Percentiles rank a stretch among this genome's conserved stretches.
phyloP scores from a whole-genome alignment of 2,888 invertebrate species.

The Polyommatus icarus region DNA sequence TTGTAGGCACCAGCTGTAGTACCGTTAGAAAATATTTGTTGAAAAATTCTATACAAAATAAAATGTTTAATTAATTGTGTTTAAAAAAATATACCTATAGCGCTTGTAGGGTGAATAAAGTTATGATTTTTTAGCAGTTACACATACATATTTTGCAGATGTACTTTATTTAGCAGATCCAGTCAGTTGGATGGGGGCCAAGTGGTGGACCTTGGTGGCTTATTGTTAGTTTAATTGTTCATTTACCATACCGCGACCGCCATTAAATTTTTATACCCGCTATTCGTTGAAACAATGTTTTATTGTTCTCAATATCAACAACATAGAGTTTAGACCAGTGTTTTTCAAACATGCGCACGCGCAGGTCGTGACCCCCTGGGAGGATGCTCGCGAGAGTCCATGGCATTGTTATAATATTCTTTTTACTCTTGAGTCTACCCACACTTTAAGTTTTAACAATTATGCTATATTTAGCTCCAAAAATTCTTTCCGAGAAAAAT shows the following conservation, averaged over 20 bases:
- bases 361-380: no score
- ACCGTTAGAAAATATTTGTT: no score
- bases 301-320: not conserved
- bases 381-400: no score
- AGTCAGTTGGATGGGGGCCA: not conserved
- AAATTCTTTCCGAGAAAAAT: not conserved
- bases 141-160: conserved; percentile 2
- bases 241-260: not conserved
- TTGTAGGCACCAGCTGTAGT: no score
- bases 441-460: no score
- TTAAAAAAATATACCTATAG: no score
- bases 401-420: no score
- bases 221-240: conserved; percentile 45
- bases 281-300: not conserved
- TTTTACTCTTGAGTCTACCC: no score
- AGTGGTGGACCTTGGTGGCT: conserved; percentile 58
- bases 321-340: not conserved
- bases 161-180: conserved; percentile 13
- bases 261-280: not conserved
- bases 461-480: not conserved
- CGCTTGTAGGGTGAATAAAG: not conserved
- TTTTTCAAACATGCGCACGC: not conserved
- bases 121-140: not conserved
- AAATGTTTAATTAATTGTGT: no score
- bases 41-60: no score